Base-by-base conservation (phyloP, 2,113 vertebrate genomes). In the Xiphophorus hellerii region DNA sequence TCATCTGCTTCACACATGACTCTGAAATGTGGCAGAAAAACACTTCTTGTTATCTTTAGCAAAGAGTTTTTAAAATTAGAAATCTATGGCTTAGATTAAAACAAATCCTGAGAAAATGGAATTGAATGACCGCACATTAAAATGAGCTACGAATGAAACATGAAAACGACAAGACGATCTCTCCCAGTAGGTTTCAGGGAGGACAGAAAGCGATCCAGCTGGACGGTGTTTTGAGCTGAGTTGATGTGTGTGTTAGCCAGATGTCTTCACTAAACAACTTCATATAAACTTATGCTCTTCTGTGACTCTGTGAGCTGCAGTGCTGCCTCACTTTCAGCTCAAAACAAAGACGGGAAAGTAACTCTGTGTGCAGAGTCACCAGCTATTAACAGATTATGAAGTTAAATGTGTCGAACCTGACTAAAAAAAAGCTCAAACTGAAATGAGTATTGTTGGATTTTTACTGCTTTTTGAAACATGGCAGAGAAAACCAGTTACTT, bases 1-100 rank as follows among this genome's bases (percentile, higher is more conserved):
- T 79, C 85, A 84, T 81, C 72, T 90, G 85, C 81, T n/a, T 87
- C 39, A 67, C 90, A 89, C 66, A 83, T 88, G 79, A 70, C 15
- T 39, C 39, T 42, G 20, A 22, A 33, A 13, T 73, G 42, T 3
- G 7, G 30, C 64, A 61, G 66, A n/a, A 31, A 3, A 76, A 63
- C 15, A 17, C 64, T 25, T 72, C 14, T 74, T 13, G n/a, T 58
- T 58, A 25, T 58, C 51, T 58, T n/a, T 48, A 5, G 12, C 61
- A 27, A 33, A 68, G 39, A 68, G 31, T 61, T 11, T 62, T 48
- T 66, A 62, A 14, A 29, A 39, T 31, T 48, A 28, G 7, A 6
- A 39, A 2, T 63, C 1, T n/a, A 54, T 28, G 69, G 54, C 60
- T 37, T 27, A 15, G 30, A 20, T 31, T 20, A 8, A 4, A 27